phyloP scores from a whole-genome alignment of 2,888 invertebrate species.

The Dione vanillae region DNA sequence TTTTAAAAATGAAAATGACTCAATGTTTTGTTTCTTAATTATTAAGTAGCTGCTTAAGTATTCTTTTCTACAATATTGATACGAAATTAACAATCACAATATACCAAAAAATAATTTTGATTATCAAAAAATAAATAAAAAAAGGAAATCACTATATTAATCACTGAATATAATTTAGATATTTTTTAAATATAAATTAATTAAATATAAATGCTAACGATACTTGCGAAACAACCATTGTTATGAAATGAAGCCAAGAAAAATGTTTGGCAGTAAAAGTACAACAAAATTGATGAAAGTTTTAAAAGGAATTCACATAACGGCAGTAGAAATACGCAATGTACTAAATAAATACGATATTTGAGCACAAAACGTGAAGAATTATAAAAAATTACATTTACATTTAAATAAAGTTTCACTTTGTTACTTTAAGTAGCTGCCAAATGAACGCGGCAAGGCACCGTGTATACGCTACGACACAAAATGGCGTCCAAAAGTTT shows the following conservation, averaged over 20 bases:
- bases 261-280: slow-evolving; percentile 15
- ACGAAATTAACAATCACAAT: background rate
- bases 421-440: slow-evolving; percentile 7
- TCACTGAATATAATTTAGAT: slow-evolving; percentile 22
- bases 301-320: slow-evolving; percentile 20
- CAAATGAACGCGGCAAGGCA: slow-evolving; percentile 46
- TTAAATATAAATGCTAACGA: slow-evolving; percentile 37
- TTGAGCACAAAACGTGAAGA: slow-evolving; percentile 29
- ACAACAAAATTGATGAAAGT: background rate
- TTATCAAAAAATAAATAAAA: slow-evolving; percentile 1
- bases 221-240: slow-evolving; percentile 17
- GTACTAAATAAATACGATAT: slow-evolving; percentile 21
- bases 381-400: background rate
- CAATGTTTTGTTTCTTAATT: no score
- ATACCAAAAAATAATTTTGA: background rate
- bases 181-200: slow-evolving; percentile 19
- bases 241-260: slow-evolving; percentile 2
- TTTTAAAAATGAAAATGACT: no score
- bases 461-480: slow-evolving; percentile 37
- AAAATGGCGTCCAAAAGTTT: slow-evolving; percentile 33
- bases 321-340: slow-evolving; percentile 23
- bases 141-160: background rate
- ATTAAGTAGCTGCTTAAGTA: slow-evolving; percentile 2
- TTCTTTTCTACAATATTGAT: background rate
- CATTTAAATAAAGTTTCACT: slow-evolving; percentile 4